A percentile compares a stretch with the other conserved stretches of the same genome.
These are phyloP conservation scores for Rhadina sibilatrix DNA, from an alignment of 2,113 vertebrate genomes.

Conservation along the genomic window DNA sequence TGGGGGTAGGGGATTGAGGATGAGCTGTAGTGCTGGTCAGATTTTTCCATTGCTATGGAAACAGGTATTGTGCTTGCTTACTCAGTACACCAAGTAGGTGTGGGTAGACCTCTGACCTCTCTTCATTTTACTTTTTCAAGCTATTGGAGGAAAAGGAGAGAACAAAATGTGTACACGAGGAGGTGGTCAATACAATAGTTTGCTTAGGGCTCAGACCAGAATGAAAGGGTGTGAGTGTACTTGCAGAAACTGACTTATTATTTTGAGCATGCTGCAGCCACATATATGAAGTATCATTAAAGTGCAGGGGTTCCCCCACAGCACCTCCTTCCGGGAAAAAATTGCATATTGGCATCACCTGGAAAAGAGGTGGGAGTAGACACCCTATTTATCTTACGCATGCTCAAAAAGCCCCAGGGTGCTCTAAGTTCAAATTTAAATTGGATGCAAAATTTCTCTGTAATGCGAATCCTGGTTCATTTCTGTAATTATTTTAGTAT, in stretches of 20 bases:
- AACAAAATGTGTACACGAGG: background rate
- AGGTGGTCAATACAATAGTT: background rate
- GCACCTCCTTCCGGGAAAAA: background rate
- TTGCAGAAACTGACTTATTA: background rate
- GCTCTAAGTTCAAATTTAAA: background rate
- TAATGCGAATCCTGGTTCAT: rapidly evolving
- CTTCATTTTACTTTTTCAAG: background rate
- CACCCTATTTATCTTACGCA: background rate
- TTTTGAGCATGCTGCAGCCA: background rate
- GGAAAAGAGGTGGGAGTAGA: background rate
- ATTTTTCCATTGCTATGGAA: constrained; percentile 10
- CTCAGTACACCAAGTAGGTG: background rate
- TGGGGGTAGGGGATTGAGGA: background rate
- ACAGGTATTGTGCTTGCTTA: background rate
- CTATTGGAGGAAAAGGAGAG: background rate
- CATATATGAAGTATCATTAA: background rate
- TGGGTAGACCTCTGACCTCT: background rate
- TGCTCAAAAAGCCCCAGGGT: background rate
- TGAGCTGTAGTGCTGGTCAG: background rate
- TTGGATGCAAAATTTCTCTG: background rate
- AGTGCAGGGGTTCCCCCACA: background rate
- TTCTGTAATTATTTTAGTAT: background rate
- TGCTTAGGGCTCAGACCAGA: background rate
- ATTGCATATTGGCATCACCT: background rate
- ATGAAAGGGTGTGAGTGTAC: background rate